phyloP scores from a whole-genome alignment of 2,113 vertebrate species.

The Oenanthe melanoleuca region DNA sequence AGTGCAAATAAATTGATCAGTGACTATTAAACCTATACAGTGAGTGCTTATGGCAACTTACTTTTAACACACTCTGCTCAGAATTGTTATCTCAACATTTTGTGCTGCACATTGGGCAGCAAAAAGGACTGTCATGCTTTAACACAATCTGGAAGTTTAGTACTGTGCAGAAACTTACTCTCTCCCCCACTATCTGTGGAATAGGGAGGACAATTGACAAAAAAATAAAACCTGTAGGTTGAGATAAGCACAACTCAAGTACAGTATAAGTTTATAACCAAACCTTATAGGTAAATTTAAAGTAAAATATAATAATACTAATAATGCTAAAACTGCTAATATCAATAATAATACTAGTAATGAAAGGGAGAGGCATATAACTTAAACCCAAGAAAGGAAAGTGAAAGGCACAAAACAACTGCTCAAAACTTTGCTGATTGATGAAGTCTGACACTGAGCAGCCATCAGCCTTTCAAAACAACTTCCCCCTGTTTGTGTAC shows the following conservation, averaged over 20 bases:
- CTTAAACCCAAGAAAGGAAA: neutral
- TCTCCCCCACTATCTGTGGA: neutral
- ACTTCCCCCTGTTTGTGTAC: neutral
- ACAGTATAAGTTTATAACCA: neutral
- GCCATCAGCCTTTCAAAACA: neutral
- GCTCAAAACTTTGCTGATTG: neutral
- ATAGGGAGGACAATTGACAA: neutral
- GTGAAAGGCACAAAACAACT: neutral
- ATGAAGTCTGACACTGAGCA: neutral
- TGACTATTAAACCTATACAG: fast-evolving
- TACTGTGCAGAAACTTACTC: neutral
- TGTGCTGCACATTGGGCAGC: neutral
- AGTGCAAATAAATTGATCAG: neutral
- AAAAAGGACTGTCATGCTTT: neutral
- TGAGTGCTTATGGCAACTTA: neutral
- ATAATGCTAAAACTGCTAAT: neutral
- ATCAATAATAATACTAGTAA: neutral
- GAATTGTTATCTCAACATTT: neutral
- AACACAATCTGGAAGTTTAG: neutral
- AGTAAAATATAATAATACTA: neutral
- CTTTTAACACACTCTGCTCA: neutral
- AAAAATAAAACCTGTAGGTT: neutral
- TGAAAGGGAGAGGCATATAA: neutral
- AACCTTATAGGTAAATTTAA: neutral
- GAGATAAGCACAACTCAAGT: neutral